phyloP scores from a whole-genome alignment of 1,140 invertebrate species.

The Caenorhabditis tropicalis region DNA sequence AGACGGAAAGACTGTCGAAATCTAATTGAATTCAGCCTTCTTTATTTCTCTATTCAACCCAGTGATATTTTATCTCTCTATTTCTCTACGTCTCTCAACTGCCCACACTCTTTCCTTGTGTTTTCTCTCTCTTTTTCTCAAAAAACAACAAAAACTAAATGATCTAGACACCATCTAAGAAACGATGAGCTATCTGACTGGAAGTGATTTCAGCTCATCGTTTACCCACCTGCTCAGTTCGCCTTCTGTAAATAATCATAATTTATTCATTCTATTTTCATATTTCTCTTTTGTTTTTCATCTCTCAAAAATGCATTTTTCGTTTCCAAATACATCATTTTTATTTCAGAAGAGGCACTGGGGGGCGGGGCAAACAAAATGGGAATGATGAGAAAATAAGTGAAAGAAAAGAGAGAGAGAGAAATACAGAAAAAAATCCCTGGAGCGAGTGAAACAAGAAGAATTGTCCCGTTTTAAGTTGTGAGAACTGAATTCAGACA shows the following conservation, averaged over 20 bases:
- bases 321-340: no score
- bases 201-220: conserved; percentile 34
- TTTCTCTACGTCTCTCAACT: background rate
- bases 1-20: conserved; percentile 30
- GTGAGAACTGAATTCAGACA: background rate
- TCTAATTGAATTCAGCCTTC: background rate
- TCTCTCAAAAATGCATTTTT: background rate
- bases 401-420: background rate
- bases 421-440: background rate
- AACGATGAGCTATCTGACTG: conserved; percentile 35
- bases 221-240: conserved; percentile 44
- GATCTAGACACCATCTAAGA: no score
- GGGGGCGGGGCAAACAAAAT: background rate
- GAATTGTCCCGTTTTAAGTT: background rate
- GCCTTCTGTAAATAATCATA: conserved; percentile 42
- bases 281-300: background rate
- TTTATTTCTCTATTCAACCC: background rate
- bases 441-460: background rate
- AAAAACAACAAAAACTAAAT: conserved; percentile 2
- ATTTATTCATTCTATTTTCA: background rate
- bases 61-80: no score
- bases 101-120: conserved; percentile 35
- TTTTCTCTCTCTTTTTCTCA: background rate
- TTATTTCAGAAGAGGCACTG: no score
- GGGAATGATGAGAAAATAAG: conserved; percentile 16